Percentiles rank a stretch among this genome's conserved stretches.
phyloP scores from a whole-genome alignment of 64 coral and sea anemone genomes.

The Stylophora pistillata region DNA sequence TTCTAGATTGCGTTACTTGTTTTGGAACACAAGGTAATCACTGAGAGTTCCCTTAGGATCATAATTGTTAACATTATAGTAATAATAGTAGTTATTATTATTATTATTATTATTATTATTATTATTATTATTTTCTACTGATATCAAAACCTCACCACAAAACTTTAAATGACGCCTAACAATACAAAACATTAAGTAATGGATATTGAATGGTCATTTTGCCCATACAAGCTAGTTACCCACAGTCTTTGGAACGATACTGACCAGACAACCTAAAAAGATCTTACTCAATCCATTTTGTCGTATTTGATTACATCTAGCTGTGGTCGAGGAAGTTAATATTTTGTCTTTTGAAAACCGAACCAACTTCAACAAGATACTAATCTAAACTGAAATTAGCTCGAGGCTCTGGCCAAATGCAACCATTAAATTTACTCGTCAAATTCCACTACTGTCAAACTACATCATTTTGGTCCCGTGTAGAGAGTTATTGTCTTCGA shows the following conservation, averaged over 20 bases:
- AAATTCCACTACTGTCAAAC: constrained; percentile 25
- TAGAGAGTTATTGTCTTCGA: constrained; percentile 16
- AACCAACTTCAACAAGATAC: not conserved
- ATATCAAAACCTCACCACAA: too few species aligned
- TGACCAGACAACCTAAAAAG: not conserved
- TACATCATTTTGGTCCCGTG: constrained; percentile 14
- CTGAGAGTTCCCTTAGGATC: not conserved
- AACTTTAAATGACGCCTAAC: constrained; percentile 40
- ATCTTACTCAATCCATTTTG: not conserved
- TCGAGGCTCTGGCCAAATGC: not conserved
- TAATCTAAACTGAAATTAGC: not conserved
- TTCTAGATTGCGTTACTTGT: not conserved
- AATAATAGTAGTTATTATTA: too few species aligned
- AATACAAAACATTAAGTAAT: constrained; percentile 1
- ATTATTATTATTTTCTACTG: too few species aligned
- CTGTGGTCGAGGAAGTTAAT: not conserved
- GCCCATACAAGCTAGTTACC: not conserved
- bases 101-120: too few species aligned
- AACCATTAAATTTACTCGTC: not conserved
- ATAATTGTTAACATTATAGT: too few species aligned
- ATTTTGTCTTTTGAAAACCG: constrained; percentile 24
- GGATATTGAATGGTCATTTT: constrained; percentile 31
- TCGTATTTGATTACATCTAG: not conserved
- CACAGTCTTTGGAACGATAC: not conserved
- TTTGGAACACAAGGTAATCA: not conserved